phyloP scores from a whole-genome alignment of 2,797 vertebrate genomes.

The Rhodeus uyekii region DNA sequence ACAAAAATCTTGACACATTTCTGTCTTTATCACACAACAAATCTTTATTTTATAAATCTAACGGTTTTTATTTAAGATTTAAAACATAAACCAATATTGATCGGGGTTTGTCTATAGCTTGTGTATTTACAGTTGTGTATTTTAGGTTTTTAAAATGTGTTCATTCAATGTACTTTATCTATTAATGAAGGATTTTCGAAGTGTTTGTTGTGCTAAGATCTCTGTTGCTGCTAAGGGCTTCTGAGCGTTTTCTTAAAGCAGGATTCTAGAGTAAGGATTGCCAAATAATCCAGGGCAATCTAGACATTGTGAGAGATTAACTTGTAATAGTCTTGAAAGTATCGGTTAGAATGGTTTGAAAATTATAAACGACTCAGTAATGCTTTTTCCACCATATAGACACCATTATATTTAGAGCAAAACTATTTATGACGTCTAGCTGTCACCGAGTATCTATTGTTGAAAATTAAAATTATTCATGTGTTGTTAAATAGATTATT shows the following conservation, averaged over 20 bases:
- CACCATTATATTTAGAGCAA: neutral
- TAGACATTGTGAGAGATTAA: neutral
- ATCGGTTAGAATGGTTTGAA: neutral
- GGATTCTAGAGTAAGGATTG: neutral
- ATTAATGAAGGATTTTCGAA: neutral
- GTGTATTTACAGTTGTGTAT: neutral
- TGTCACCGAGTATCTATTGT: neutral
- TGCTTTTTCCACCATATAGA: neutral
- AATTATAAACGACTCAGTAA: neutral
- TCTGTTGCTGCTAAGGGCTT: neutral
- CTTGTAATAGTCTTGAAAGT: neutral
- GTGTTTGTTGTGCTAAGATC: neutral
- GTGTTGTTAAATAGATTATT: neutral
- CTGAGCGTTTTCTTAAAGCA: neutral
- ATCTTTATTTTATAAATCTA: neutral
- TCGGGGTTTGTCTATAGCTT: neutral
- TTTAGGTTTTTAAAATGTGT: neutral
- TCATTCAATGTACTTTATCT: neutral
- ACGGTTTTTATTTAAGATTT: neutral
- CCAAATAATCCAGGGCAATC: neutral
- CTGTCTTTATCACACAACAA: neutral
- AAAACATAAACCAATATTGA: neutral
- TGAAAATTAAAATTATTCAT: neutral
- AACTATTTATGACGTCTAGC: neutral
- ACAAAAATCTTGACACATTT: neutral